phyloP scores from a whole-genome alignment of 2,888 invertebrate genomes.

The Eulithis prunata region DNA sequence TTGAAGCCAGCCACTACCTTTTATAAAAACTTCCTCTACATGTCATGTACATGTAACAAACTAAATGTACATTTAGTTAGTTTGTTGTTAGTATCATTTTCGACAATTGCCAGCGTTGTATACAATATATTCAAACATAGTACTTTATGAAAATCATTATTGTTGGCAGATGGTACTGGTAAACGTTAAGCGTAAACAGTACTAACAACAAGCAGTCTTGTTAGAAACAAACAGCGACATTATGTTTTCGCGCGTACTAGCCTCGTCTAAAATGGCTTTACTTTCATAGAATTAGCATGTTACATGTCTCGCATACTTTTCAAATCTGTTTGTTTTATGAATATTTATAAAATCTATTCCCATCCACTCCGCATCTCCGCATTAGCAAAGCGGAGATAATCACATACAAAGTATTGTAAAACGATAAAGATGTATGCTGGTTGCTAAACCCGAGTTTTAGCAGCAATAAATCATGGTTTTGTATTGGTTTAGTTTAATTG shows the following conservation, averaged over 20 bases:
- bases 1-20: slow-evolving; percentile 8
- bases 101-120: too few species aligned
- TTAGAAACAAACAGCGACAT: background rate
- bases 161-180: too few species aligned
- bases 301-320: slow-evolving; percentile 43
- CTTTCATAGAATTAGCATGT: slow-evolving; percentile 46
- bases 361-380: slow-evolving; percentile 13
- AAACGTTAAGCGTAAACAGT: too few species aligned
- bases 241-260: background rate
- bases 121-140: too few species aligned
- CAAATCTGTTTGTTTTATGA: slow-evolving; percentile 35
- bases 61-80: too few species aligned
- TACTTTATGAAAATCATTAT: too few species aligned
- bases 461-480: slow-evolving; percentile 32
- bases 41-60: too few species aligned
- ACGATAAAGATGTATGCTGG: slow-evolving; percentile 36
- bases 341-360: slow-evolving; percentile 36
- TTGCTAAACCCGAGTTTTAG: slow-evolving; percentile 30
- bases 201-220: background rate
- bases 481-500: slow-evolving; percentile 35
- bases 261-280: slow-evolving; percentile 24
- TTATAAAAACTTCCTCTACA: background rate
- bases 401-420: slow-evolving; percentile 33
- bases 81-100: too few species aligned
- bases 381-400: slow-evolving; percentile 31